Base-by-base conservation (phyloP, 2,888 invertebrate species). In the Meandrusa payeni region DNA sequence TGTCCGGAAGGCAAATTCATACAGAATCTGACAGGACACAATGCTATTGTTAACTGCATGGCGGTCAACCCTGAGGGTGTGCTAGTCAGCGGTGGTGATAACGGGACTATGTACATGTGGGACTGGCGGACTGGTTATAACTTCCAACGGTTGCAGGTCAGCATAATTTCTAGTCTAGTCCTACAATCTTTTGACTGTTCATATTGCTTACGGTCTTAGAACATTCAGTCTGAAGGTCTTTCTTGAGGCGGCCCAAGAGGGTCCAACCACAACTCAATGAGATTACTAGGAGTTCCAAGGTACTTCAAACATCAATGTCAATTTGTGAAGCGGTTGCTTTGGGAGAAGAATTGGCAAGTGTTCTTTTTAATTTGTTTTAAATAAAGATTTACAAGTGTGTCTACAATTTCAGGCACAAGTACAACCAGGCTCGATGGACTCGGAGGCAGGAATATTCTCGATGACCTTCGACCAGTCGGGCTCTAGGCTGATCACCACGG, bases 121-220 rank as follows among this genome's bases (percentile, higher is more conserved):
- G 99, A 99, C 75, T 99, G 99, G 99, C 91, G 96, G 62, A 98
- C 98, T 0, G 99, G 99, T 0, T 99, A 99, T 69, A 99, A 99
- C 85, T 99, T 99, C 88, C 99, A 99, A 81, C 89, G 96, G 45
- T 83, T 95, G 47, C 95, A 95, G 88, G 93, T 91, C 34, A 48
- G 55, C 43, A 17, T 24, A 24, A 9, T n/a, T n/a, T n/a, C n/a
- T n/a, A n/a, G n/a, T n/a, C n/a, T n/a, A n/a, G n/a, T n/a, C n/a
- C n/a, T n/a, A n/a, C n/a, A n/a, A n/a, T n/a, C n/a, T n/a, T n/a
- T n/a, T n/a, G n/a, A 20, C 6, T 10, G 0, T 17, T 19, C 4
- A 7, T 1, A 4, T 7, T 24, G 24, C 5, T 24, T 2, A 9
- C 5, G 10, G 4, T n/a, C 6, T 19, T 19, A 19, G 5, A 1